Conservation (phyloP, 1,140 invertebrate species). For the Drosophila parabipectinata region DNA sequence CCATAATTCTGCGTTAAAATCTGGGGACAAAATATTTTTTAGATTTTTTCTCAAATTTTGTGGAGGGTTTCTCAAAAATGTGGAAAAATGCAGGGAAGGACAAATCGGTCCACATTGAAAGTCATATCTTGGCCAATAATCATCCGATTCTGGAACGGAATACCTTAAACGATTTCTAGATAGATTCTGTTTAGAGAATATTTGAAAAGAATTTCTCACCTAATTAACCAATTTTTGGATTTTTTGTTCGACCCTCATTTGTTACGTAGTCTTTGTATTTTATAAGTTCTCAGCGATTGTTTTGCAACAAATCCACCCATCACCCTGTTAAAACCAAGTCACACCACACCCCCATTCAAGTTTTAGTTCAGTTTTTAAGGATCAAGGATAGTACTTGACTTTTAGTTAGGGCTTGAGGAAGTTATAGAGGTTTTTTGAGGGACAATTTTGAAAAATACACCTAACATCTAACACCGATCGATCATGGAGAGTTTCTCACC, state of each 20-base stretch:
- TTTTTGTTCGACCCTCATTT: constrained; percentile 79
- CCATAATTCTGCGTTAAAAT: no score
- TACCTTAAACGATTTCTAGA: no score
- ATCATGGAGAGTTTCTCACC: constrained; percentile 88
- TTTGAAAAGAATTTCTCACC: constrained; percentile 80
- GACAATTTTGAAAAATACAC: constrained; percentile 12
- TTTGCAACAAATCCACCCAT: constrained; percentile 54
- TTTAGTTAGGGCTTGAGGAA: constrained; percentile 36
- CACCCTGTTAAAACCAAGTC: constrained; percentile 18
- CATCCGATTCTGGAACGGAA: no score
- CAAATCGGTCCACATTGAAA: no score
- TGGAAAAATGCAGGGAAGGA: no score
- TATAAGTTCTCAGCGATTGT: constrained; percentile 63
- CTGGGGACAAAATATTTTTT: no score
- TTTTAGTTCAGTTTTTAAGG: constrained; percentile 16
- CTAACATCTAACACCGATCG: constrained; percentile 13
- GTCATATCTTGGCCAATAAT: no score
- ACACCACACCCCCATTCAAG: constrained; percentile 12
- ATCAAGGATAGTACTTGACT: constrained; percentile 18
- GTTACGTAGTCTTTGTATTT: constrained; percentile 76
- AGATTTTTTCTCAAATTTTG: no score
- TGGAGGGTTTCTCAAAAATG: no score
- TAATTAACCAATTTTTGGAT: constrained; percentile 73
- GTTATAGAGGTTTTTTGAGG: constrained; percentile 12
- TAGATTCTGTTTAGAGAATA: constrained; percentile 84